Conservation (phyloP, 2,797 vertebrate species). For the Alectoris magna region DNA sequence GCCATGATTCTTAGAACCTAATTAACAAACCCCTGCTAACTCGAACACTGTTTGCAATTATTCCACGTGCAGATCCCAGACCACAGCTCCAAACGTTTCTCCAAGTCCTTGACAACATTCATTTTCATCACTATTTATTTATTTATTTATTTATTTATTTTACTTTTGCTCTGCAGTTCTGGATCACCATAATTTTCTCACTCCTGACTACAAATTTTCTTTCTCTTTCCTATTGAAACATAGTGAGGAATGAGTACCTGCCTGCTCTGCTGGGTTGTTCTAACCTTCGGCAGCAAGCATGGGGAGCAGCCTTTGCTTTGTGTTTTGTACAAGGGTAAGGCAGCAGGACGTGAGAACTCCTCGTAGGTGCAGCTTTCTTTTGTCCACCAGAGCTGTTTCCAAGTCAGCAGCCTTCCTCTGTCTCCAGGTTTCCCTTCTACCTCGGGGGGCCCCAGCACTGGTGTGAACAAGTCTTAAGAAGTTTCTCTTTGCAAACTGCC, state of each 20-base stretch:
- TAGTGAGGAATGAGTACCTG: not conserved
- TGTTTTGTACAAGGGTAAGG: not conserved
- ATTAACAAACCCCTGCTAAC: not conserved
- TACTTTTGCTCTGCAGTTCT: conserved; percentile 22
- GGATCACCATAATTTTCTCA: not conserved
- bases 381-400: not conserved
- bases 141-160: not conserved
- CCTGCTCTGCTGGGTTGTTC: not conserved
- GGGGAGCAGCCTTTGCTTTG: not conserved
- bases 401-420: not conserved
- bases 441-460: not conserved
- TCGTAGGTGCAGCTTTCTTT: not conserved
- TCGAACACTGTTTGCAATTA: not conserved
- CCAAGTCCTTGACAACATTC: conserved; percentile 29
- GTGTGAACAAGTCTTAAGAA: accelerated
- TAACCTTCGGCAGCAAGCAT: not conserved
- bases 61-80: not conserved
- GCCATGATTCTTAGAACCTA: not conserved
- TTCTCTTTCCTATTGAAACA: not conserved
- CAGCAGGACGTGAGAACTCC: not conserved
- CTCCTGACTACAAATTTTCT: not conserved
- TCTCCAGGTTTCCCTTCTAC: not conserved
- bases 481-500: not conserved
- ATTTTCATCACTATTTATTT: conserved; percentile 25
- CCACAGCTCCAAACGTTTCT: not conserved